phyloP scores from a whole-genome alignment of 1,140 invertebrate species.

The Brachionus paranguensis region DNA sequence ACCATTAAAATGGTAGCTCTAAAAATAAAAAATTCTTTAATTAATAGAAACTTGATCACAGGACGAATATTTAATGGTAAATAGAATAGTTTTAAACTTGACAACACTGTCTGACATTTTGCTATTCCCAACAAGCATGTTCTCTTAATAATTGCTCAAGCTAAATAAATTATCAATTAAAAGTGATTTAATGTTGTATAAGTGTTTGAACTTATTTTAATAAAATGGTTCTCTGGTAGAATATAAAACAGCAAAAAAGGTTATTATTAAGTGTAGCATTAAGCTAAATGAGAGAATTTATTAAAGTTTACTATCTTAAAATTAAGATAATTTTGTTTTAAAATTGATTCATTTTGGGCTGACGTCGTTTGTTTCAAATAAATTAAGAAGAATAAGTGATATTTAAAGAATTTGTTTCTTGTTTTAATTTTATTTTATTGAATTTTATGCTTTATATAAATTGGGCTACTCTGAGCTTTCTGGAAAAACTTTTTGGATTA shows the following conservation, averaged over 20 bases:
- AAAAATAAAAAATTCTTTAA: background rate
- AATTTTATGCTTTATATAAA: background rate
- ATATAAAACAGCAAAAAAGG: background rate
- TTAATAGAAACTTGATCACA: background rate
- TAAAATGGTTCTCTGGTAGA: background rate
- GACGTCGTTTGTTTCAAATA: background rate
- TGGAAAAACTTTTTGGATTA: background rate
- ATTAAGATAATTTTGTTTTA: background rate
- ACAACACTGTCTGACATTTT: background rate
- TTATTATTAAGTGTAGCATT: slow-evolving; percentile 29
- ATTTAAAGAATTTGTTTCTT: background rate
- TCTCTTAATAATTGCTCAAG: background rate
- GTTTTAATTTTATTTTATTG: background rate
- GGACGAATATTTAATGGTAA: background rate
- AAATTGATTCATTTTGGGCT: background rate
- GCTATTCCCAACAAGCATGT: background rate
- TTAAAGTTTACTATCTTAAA: background rate
- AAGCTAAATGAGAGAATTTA: background rate
- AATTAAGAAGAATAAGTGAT: background rate
- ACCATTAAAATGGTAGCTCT: background rate
- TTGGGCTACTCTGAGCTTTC: background rate
- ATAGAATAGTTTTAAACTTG: background rate
- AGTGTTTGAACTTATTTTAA: slow-evolving; percentile 30
- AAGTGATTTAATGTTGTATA: slow-evolving; percentile 1
- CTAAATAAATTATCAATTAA: background rate